A percentile compares a stretch with the other conserved stretches of the same genome.
These are phyloP conservation scores for Oxygymnocypris stewartii DNA, from an alignment of 2,113 vertebrate genomes.

Conservation along the genomic window DNA sequence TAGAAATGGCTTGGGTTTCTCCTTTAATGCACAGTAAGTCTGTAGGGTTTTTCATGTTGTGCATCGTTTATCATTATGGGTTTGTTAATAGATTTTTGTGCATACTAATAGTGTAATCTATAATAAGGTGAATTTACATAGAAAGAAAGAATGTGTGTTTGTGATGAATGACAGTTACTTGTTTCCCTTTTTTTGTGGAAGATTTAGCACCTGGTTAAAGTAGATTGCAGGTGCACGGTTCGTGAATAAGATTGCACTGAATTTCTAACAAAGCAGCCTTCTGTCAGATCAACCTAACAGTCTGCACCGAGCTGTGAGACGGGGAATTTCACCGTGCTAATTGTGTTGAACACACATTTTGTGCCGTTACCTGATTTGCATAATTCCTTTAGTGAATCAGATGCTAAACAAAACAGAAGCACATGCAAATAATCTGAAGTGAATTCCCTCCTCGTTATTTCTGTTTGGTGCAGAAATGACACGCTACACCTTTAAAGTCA, in stretches of 20 bases:
- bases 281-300: neutral
- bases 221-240: neutral
- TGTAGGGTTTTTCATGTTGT: no score
- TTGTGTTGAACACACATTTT: slow-evolving; percentile 10
- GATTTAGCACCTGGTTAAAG: neutral
- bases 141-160: neutral
- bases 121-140: neutral
- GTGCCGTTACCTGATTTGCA: neutral
- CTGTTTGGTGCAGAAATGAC: neutral
- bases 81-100: no score
- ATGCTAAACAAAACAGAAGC: neutral
- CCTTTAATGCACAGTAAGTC: no score
- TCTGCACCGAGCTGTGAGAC: neutral
- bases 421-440: neutral
- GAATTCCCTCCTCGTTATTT: neutral
- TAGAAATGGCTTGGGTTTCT: no score
- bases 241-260: neutral
- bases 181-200: neutral
- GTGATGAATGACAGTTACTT: no score
- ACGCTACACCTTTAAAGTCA: neutral
- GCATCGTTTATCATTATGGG: no score
- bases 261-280: neutral
- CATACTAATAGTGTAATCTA: neutral
- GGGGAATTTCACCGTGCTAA: neutral
- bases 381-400: neutral